Evolutionary conservation across 2,113 vertebrate species (phyloP), one percentile per base, ranked within the genome.

Genomic region (Vicugna pacos): DNA sequence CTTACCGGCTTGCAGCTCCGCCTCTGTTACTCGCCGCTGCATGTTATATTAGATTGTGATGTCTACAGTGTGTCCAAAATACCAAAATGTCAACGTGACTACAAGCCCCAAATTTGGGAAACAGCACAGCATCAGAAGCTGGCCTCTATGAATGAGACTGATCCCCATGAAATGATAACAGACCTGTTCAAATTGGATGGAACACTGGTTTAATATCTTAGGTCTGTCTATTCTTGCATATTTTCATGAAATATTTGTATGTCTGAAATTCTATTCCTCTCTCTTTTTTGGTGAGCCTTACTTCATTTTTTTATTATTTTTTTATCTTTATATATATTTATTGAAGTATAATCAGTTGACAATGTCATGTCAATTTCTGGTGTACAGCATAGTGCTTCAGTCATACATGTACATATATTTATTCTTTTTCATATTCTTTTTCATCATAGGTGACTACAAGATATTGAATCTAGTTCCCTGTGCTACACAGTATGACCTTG

Each of bases 31-130:
- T 65, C 67, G 5, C 1, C 5, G 60, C 11, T 85, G 52, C 10
- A 77, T 12, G 58, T 77, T 60, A 82, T 48, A 65, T 89, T 91
- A 94, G 72, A 88, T 42, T 65, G 22, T 93, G 65, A 38, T 48
- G 1, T 46, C 24, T 72, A 81, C 1, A 60, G 3, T 83, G 50
- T 76, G 28, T 58, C 28, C 14, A 72, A 56, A 96, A 83, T 54
- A 70, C 30, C 56, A 76, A 93, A 73, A 69, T 58, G 46, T 48
- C 70, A 70, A 76, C 65, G 35, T 28, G 28, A 91, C 46, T 32
- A 24, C 1, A 26, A 28, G 12, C 15, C 50, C 52, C 56, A n/a
- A 28, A 50, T 83, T 92, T 93, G 46, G 7, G 90, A 52, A 87
- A 56, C 3, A 42, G 13, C 28, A 62, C 14, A 73, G 35, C 28